Base-by-base conservation (phyloP, 2,113 vertebrate genomes). In the Oryctolagus cuniculus region DNA sequence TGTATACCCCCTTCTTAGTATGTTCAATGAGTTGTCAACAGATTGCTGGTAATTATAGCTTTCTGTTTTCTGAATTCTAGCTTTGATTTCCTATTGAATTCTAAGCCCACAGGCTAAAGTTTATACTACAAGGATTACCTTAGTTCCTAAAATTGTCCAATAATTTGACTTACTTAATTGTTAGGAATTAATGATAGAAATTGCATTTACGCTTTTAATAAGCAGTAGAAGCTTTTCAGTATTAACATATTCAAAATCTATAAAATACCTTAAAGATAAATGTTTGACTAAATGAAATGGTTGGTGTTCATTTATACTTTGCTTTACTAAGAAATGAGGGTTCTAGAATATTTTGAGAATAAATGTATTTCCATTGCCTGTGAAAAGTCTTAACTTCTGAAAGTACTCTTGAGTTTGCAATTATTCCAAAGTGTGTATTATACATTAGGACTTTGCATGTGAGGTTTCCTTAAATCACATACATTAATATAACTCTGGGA, bases 181-280 rank as follows among this genome's bases (percentile, higher is more conserved):
- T 92, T 87, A 69, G 72, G 9, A 80, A 34, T 69, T 82, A 72
- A 75, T 61, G 34, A 44, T 69, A 70, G 51, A 93, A 80, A 80
- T 10, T 24, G 80, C 34, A 36, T 87, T 63, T 88, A 49, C 93
- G 24, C 44, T 78, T 82, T 85, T 93, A 78, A 58, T 85, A 64
- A 87, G 29, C 78, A 85, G 38, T 55, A 80, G 61, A 91, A 80
- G 11, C 15, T 63, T 22, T n/a, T 64, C 3, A 12, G 44, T 90
- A 51, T 90, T 82, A 58, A 92, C 88, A 72, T 81, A 86, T 3
- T 66, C 3, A 79, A 22, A 69, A 63, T 75, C 3, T 87, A 61
- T 85, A 70, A 90, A 61, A 61, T 61, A 81, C 25, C 67, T 90
- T 77, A 25, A 85, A 49, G 70, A 88, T 53, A 92, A 93, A 55